Conservation (phyloP, 2,888 invertebrate genomes). For the Noctua comes region DNA sequence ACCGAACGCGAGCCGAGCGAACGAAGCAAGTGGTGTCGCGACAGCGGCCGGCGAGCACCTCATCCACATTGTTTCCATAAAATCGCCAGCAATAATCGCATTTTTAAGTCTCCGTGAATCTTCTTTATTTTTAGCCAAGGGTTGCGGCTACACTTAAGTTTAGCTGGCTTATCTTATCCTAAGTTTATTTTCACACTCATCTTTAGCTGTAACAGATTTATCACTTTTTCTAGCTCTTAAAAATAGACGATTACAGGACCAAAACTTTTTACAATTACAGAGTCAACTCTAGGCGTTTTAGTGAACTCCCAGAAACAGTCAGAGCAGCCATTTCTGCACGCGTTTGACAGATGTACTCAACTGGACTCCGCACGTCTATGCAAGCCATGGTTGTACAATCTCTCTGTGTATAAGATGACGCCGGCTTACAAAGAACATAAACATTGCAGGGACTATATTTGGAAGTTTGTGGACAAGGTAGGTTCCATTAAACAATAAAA, state of each 20-base stretch:
- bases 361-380: constrained; percentile 67
- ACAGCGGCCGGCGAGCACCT: background rate
- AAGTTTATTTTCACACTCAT: background rate
- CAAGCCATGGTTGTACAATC: constrained; percentile 71
- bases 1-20: background rate
- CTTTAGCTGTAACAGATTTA: background rate
- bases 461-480: constrained; percentile 65
- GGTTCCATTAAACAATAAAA: background rate
- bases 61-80: background rate
- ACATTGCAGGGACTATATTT: constrained; percentile 54
- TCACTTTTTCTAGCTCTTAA: background rate
- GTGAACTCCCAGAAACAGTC: constrained; percentile 64
- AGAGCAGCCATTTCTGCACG: constrained; percentile 67
- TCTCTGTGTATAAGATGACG: constrained; percentile 65
- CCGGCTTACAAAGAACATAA: constrained; percentile 57
- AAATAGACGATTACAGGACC: background rate
- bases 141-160: background rate
- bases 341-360: constrained; percentile 65
- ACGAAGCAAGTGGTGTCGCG: too few relatives aligned
- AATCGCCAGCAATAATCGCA: background rate
- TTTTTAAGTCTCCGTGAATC: background rate
- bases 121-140: background rate
- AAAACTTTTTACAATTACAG: constrained; percentile 39
- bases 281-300: constrained; percentile 71
- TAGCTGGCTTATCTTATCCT: background rate